phyloP scores from a whole-genome alignment of 2,888 invertebrate genomes.

The Amblyjoppa proteus region DNA sequence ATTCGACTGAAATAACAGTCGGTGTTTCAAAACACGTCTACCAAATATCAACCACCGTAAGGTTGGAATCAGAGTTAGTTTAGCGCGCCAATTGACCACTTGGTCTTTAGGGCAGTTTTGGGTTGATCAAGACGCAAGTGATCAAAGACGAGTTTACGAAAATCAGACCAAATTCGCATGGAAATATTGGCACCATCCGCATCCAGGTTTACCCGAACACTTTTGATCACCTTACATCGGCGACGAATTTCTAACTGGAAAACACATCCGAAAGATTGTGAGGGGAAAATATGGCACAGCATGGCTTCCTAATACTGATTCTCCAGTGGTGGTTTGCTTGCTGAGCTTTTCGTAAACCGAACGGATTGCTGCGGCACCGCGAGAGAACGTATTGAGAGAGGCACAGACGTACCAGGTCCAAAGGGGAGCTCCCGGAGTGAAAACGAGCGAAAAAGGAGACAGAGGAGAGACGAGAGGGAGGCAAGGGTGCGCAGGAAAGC shows the following conservation, averaged over 20 bases:
- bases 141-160: too few species aligned
- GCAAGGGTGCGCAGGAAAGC: conserved; percentile 75
- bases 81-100: too few species aligned
- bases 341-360: conserved; percentile 7
- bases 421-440: not conserved
- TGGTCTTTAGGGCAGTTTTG: too few species aligned
- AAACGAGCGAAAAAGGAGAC: conserved; percentile 40
- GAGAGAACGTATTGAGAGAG: conserved; percentile 32
- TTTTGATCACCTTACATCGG: not conserved
- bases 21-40: too few species aligned
- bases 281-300: not conserved
- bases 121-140: too few species aligned
- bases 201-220: too few species aligned
- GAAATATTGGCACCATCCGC: too few species aligned
- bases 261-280: conserved; percentile 51
- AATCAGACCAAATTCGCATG: too few species aligned
- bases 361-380: conserved; percentile 15
- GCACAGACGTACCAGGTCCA: conserved; percentile 36
- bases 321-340: conserved; percentile 24
- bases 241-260: conserved; percentile 24
- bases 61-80: too few species aligned
- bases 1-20: too few species aligned
- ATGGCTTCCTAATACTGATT: conserved; percentile 58
- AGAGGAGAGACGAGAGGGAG: conserved; percentile 48
- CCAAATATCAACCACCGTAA: too few species aligned